Evolutionary conservation across 2,888 invertebrate species (phyloP), one percentile per base, ranked within the genome.

Genomic region (Nematopogon swammerdamellus): DNA sequence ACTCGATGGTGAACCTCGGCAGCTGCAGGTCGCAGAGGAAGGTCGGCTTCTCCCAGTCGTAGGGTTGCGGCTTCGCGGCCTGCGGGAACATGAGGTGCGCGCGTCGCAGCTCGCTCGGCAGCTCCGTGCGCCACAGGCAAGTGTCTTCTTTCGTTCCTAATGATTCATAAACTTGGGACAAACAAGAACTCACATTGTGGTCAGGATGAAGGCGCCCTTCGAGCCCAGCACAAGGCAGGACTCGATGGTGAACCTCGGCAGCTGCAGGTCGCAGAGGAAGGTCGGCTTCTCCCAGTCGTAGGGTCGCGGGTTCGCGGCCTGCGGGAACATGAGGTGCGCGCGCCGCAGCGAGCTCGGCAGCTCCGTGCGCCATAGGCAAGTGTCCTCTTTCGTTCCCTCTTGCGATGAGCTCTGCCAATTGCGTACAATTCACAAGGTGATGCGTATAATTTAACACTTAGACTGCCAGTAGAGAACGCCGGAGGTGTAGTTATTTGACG

Each of bases 201-300:
- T 76, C 47, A 85, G 62, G 48, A 83, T 70, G 58, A 83, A 85
- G 20, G 82, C 81, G 16, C 81, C 81, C 48, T 70, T 65, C 20
- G 72, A 73, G 2, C 85, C 85, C 17, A 85, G 67, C 6, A 85
- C 61, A 1, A 85, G 64, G 56, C 85, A 85, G 0, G 75, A 68
- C 52, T 81, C 79, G 4, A 81, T 54, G 10, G 60, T 61, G 50
- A 80, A 77, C 20, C 79, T 60, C 1, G 80, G 80, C 47, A 80
- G 56, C 49, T 75, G 72, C 47, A 80, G 53, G 47, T 80, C 76
- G 50, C 73, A 73, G 61, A 79, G 61, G 45, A 79, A 79, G 0
- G 75, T 76, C 0, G 80, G 79, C 36, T 74, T 72, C 2, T 60
- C 62, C 80, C 80, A 80, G 0, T 60, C 29, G 0, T 65, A 51